Conservation (phyloP, 2,888 invertebrate species). For the Nineta flava region DNA sequence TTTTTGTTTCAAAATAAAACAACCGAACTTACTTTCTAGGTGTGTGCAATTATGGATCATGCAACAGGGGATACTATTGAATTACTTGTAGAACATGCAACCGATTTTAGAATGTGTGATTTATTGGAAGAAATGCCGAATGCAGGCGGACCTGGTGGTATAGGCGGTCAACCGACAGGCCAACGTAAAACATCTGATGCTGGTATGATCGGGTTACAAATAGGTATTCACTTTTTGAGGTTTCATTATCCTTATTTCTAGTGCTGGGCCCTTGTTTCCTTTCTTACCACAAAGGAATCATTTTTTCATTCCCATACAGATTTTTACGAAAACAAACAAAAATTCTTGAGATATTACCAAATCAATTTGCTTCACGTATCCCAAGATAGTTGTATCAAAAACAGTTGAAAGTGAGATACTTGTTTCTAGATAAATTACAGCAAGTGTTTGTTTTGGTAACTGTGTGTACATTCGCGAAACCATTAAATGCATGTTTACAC, state of each 20-base stretch:
- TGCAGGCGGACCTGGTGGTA: constrained; percentile 17
- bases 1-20: background rate
- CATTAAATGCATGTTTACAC: background rate
- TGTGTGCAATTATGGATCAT: constrained; percentile 76
- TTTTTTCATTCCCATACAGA: background rate
- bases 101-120: constrained; percentile 46
- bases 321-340: background rate
- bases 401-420: too few relatives aligned
- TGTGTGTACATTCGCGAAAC: background rate
- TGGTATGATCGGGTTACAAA: constrained; percentile 35
- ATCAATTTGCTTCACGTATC: too few relatives aligned
- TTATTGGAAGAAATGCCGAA: constrained; percentile 44
- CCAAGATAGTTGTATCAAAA: too few relatives aligned
- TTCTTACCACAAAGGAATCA: background rate
- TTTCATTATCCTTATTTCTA: background rate
- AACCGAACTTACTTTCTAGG: constrained; percentile 20
- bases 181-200: constrained; percentile 29
- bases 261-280: background rate
- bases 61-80: constrained; percentile 57
- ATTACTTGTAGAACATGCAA: constrained; percentile 67
- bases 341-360: too few relatives aligned
- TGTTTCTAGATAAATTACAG: too few relatives aligned
- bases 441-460: too few relatives aligned
- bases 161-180: constrained; percentile 18
- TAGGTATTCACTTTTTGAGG: constrained; percentile 32